Conservation (phyloP, 2,113 vertebrate genomes). For the Peromyscus leucopus region DNA sequence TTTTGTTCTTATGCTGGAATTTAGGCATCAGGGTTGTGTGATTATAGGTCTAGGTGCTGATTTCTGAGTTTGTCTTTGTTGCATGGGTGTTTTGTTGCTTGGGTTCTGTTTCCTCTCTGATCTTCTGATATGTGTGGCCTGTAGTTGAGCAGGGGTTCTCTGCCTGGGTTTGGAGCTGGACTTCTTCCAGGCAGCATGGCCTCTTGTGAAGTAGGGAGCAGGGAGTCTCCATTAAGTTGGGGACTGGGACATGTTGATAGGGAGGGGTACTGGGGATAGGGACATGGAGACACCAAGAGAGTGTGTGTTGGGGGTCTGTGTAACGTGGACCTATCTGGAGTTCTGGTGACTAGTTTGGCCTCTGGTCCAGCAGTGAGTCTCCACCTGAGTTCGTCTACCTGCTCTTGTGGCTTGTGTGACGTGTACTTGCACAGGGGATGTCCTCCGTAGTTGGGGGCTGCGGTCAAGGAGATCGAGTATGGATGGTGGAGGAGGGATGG, state of each 20-base stretch:
- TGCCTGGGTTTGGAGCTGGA: background rate
- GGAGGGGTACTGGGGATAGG: background rate
- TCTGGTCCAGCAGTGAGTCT: background rate
- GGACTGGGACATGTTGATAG: background rate
- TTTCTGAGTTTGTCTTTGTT: background rate
- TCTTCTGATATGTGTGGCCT: background rate
- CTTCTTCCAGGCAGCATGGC: background rate
- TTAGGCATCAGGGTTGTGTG: background rate
- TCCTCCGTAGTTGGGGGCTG: background rate
- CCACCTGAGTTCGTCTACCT: background rate
- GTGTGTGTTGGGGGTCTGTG: background rate
- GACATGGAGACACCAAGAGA: background rate
- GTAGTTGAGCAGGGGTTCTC: background rate
- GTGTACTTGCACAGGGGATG: too few relatives aligned
- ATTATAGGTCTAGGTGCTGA: background rate
- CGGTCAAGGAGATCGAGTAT: too few relatives aligned
- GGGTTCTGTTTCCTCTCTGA: background rate
- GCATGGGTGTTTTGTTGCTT: background rate
- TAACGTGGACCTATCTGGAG: background rate
- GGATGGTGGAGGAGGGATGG: too few relatives aligned
- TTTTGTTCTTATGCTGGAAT: background rate
- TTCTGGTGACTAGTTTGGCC: too few relatives aligned
- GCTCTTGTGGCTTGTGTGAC: background rate
- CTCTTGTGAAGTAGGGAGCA: background rate
- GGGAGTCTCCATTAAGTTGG: background rate